phyloP scores from a whole-genome alignment of 2,113 vertebrate species.

The Limnothrissa miodon region DNA sequence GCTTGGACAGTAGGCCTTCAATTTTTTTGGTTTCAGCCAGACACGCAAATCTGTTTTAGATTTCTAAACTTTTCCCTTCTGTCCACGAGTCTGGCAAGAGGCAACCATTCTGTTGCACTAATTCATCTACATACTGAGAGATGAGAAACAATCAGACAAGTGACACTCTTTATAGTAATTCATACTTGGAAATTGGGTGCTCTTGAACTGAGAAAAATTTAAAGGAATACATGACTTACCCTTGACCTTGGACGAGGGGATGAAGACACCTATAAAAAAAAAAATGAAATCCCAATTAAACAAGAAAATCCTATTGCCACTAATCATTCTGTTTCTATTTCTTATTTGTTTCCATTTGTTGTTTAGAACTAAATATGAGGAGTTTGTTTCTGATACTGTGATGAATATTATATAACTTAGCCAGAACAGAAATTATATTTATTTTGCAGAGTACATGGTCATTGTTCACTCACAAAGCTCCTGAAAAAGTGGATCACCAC shows the following conservation, averaged over 20 bases:
- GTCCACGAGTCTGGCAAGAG: neutral
- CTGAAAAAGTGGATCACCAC: slow-evolving; percentile 97
- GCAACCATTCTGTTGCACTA: neutral
- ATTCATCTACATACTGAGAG: no score
- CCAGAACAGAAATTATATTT: neutral
- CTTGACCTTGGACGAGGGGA: slow-evolving; percentile 75
- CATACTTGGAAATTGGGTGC: neutral
- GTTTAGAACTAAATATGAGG: no score
- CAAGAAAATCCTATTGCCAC: neutral
- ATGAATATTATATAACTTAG: neutral
- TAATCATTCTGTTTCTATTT: no score
- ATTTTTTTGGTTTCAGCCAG: neutral
- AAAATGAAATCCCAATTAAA: slow-evolving; percentile 18
- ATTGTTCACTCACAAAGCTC: slow-evolving; percentile 83
- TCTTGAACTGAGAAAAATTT: neutral
- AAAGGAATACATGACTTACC: slow-evolving; percentile 59
- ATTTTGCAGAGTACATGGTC: neutral
- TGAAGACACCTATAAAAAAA: slow-evolving; percentile 64
- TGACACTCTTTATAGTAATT: neutral
- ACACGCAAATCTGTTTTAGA: neutral
- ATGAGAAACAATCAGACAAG: neutral
- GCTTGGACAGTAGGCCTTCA: neutral
- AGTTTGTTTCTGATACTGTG: no score
- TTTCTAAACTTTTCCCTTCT: neutral
- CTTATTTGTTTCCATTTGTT: no score